These are phyloP conservation scores for Myotis davidii DNA, from an alignment of 2,113 vertebrate species.

Conservation along the genomic window DNA sequence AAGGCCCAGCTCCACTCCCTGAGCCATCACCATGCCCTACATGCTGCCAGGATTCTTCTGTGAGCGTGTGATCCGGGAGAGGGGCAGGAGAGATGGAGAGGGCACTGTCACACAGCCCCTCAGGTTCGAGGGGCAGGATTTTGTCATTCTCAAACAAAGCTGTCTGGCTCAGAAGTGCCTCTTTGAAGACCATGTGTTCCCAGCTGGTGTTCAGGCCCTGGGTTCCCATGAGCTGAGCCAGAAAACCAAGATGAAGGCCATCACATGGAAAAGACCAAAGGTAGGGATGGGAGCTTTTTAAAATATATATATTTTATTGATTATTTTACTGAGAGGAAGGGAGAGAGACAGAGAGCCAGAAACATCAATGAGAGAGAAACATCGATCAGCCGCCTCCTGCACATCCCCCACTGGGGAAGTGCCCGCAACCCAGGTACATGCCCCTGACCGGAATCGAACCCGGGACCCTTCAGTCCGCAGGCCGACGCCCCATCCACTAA, in stretches of 20 bases:
- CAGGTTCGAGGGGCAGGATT: slow-evolving; percentile 92
- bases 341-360: too few species aligned
- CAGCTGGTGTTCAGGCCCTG: slow-evolving; percentile 89
- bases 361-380: too few species aligned
- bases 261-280: slow-evolving; percentile 93
- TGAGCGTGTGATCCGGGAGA: slow-evolving; percentile 89
- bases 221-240: slow-evolving; percentile 92
- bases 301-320: too few species aligned
- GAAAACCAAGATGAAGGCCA: slow-evolving; percentile 93
- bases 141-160: slow-evolving; percentile 82
- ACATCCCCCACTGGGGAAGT: too few species aligned
- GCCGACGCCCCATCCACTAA: too few species aligned
- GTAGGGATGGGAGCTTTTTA: slow-evolving; percentile 80
- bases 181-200: slow-evolving; percentile 91
- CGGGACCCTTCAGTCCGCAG: too few species aligned
- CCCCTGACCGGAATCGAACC: too few species aligned
- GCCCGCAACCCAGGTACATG: too few species aligned
- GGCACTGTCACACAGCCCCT: slow-evolving; percentile 89
- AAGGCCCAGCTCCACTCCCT: slow-evolving; percentile 76
- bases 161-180: slow-evolving; percentile 86
- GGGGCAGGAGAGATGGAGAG: slow-evolving; percentile 89
- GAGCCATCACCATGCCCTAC: slow-evolving; percentile 82
- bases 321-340: too few species aligned
- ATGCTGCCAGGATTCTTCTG: slow-evolving; percentile 89
- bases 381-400: too few species aligned